Evolutionary conservation across 1,140 invertebrate species (phyloP).

Genomic region (Drosophila insularis): DNA sequence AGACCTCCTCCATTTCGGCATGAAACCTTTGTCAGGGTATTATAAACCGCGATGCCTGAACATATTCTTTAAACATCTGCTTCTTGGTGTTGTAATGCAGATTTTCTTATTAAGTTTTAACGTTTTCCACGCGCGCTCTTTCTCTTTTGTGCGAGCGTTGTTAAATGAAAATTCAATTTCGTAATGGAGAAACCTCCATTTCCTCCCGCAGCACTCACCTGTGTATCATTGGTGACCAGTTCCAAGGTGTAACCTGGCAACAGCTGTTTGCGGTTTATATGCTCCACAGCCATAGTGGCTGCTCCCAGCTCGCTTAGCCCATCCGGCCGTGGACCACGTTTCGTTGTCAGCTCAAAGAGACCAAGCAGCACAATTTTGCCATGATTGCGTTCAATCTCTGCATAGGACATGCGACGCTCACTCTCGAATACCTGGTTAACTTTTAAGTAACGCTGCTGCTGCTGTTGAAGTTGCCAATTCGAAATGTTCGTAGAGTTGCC

Average conservation of each 20-base stretch:
- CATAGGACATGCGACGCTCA: conserved; percentile 70
- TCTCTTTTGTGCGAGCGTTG: not conserved
- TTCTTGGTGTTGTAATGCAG: conserved; percentile 43
- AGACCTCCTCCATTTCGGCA: not conserved
- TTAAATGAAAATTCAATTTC: conserved; percentile 77
- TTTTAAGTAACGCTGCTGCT: conserved; percentile 69
- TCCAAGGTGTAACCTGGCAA: conserved; percentile 88
- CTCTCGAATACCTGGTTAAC: conserved; percentile 79
- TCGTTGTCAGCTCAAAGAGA: conserved; percentile 89
- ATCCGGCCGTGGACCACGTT: conserved; percentile 85
- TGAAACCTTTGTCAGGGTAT: not conserved
- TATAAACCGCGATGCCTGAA: conserved; percentile 31
- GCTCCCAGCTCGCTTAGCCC: conserved; percentile 89
- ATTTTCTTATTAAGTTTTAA: conserved; percentile 81
- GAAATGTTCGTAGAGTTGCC: conserved; percentile 22
- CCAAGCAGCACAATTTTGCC: conserved; percentile 86
- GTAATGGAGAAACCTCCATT: conserved; percentile 58
- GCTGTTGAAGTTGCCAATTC: conserved; percentile 50
- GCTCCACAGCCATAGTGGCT: conserved; percentile 88
- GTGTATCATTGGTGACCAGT: conserved; percentile 91
- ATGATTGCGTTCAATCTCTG: conserved; percentile 67
- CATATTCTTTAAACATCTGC: conserved; percentile 59
- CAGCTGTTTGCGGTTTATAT: conserved; percentile 87
- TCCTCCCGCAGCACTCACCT: conserved; percentile 84
- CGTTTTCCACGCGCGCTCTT: conserved; percentile 54